These are phyloP conservation scores for Diorhabda carinulata DNA, from an alignment of 1,140 invertebrate genomes.

Conservation along the genomic window DNA sequence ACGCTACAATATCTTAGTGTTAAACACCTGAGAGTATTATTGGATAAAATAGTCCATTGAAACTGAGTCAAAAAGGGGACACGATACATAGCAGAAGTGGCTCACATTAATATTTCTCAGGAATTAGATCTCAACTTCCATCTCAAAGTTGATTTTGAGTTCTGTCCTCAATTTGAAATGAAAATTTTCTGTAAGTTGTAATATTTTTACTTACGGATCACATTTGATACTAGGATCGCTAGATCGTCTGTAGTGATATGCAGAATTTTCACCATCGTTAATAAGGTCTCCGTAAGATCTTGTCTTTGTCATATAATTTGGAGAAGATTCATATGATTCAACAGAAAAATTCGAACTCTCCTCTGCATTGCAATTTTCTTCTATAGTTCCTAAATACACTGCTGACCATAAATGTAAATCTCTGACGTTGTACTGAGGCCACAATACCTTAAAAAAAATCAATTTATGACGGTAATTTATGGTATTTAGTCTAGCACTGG, in stretches of 20 bases:
- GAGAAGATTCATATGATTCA: conserved; percentile 32
- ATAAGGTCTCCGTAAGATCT: conserved; percentile 75
- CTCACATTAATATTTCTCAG: too few species aligned
- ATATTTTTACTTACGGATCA: conserved; percentile 47
- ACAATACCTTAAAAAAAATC: conserved; percentile 64
- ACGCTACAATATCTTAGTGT: too few species aligned
- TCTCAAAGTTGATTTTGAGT: too few species aligned
- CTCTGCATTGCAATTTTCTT: conserved; percentile 43
- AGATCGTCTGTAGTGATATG: conserved; percentile 58
- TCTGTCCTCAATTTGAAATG: too few species aligned
- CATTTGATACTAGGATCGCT: conserved; percentile 78
- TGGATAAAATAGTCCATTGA: too few species aligned
- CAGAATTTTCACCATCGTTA: conserved; percentile 59
- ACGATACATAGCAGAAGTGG: too few species aligned
- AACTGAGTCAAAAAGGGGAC: too few species aligned
- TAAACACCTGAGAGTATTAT: too few species aligned
- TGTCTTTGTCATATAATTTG: conserved; percentile 64
- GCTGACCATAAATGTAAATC: conserved; percentile 80
- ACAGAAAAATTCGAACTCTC: conserved; percentile 32
- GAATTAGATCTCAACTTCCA: too few species aligned
- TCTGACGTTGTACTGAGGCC: conserved; percentile 79
- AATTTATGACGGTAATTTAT: too few species aligned
- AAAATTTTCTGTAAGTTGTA: too few species aligned
- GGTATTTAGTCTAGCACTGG: too few species aligned
- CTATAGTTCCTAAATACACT: conserved; percentile 70